Evolutionary conservation across 2,113 vertebrate species (phyloP).

Genomic region (Crotalus tigris): DNA sequence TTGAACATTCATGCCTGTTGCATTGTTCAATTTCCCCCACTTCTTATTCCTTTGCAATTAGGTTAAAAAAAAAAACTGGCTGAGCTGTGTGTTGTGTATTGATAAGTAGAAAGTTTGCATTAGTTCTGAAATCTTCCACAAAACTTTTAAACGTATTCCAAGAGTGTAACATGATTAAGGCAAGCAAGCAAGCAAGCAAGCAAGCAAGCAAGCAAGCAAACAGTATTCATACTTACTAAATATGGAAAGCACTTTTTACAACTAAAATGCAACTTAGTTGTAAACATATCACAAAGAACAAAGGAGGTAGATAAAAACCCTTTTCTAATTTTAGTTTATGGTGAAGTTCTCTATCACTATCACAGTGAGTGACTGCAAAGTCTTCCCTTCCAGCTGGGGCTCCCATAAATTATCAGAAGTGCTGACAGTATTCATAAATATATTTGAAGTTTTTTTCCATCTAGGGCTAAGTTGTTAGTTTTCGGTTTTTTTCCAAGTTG

Average conservation of each 20-base stretch:
- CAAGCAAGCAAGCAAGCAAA: no score
- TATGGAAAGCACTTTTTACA: background rate
- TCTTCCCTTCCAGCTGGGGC: background rate
- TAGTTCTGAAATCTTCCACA: background rate
- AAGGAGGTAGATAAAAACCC: fast-evolving
- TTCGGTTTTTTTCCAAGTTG: background rate
- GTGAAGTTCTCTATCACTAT: fast-evolving
- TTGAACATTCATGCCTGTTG: background rate
- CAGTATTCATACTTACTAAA: background rate
- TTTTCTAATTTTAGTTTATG: background rate
- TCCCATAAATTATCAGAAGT: constrained; percentile 1
- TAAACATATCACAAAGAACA: fast-evolving
- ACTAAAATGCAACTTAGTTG: background rate
- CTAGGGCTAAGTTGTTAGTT: background rate
- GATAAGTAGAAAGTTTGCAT: background rate
- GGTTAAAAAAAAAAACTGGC: background rate
- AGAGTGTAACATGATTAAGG: background rate
- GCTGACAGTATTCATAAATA: constrained; percentile 17
- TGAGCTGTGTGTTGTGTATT: background rate
- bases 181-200: background rate
- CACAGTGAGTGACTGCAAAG: background rate
- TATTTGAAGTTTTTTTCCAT: constrained; percentile 3
- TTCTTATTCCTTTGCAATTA: background rate
- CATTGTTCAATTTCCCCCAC: background rate
- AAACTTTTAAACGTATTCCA: background rate